These are phyloP conservation scores for Physocephala rufipes DNA, from an alignment of 2,888 invertebrate species.

Conservation along the genomic window DNA sequence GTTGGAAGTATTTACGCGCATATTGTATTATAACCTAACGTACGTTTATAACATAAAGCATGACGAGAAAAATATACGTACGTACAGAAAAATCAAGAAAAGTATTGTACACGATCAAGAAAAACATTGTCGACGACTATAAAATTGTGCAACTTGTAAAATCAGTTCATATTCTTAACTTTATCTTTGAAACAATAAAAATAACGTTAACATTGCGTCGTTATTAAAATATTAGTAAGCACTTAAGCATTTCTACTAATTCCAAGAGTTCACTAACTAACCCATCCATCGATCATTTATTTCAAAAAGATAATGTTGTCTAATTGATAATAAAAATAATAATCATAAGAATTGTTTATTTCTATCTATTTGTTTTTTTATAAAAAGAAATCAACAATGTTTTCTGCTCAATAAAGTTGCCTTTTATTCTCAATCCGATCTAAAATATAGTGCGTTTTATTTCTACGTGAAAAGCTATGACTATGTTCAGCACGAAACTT, in stretches of 20 bases:
- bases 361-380: conserved; percentile 10
- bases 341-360: conserved; percentile 22
- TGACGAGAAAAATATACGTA: no score
- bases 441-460: conserved; percentile 4
- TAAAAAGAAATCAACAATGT: conserved; percentile 22
- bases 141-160: conserved; percentile 53
- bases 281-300: background rate
- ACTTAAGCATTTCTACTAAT: conserved; percentile 11
- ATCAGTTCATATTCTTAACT: conserved; percentile 28
- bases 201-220: conserved; percentile 27
- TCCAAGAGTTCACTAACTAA: conserved; percentile 3
- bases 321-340: conserved; percentile 36
- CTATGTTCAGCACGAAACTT: no score
- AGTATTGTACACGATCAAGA: conserved; percentile 23
- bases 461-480: no score
- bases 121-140: conserved; percentile 43
- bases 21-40: background rate
- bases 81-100: no score
- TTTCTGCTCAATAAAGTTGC: conserved; percentile 17
- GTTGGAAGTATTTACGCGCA: conserved; percentile 2
- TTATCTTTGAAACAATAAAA: conserved; percentile 5
- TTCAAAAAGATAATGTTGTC: conserved; percentile 16
- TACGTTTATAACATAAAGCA: background rate
- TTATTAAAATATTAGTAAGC: conserved; percentile 21
- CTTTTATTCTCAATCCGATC: conserved; percentile 33